Evolutionary conservation across 2,113 vertebrate species (phyloP).

Genomic region (Rhinolophus sinicus): DNA sequence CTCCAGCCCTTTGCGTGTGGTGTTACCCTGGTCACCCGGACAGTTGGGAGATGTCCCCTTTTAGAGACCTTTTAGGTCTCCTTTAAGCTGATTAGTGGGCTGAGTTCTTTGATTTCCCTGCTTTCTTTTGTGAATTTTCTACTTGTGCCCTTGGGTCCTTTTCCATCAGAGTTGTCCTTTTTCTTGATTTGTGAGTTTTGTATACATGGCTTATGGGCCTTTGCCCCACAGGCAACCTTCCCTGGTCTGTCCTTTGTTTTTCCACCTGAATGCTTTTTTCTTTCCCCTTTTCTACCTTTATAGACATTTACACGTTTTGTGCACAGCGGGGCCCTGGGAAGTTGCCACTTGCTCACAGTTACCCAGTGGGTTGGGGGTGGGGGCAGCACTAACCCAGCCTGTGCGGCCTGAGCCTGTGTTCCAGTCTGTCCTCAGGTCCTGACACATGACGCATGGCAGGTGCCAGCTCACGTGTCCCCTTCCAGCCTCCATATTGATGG

Average conservation of each 20-base stretch:
- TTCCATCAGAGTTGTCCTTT: background rate
- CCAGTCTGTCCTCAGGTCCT: background rate
- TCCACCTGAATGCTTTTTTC: background rate
- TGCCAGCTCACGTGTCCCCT: background rate
- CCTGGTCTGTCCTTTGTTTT: background rate
- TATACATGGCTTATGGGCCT: no score
- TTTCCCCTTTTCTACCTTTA: background rate
- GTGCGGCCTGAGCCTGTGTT: fast-evolving
- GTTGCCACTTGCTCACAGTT: background rate
- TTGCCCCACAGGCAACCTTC: background rate
- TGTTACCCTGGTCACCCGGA: fast-evolving
- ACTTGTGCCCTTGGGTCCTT: background rate
- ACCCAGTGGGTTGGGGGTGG: no score
- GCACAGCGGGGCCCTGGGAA: background rate
- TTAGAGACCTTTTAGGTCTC: background rate
- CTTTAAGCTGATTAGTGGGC: background rate
- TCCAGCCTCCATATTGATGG: fast-evolving
- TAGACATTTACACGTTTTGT: fast-evolving
- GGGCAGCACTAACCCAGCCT: background rate
- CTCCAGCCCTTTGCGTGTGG: fast-evolving
- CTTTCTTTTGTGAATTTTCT: background rate
- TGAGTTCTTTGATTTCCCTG: no score
- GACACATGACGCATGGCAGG: background rate
- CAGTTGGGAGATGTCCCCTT: background rate
- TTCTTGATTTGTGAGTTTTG: background rate